These are phyloP conservation scores for Poeciliopsis occidentalis DNA, from an alignment of 2,113 vertebrate species.

Conservation along the genomic window DNA sequence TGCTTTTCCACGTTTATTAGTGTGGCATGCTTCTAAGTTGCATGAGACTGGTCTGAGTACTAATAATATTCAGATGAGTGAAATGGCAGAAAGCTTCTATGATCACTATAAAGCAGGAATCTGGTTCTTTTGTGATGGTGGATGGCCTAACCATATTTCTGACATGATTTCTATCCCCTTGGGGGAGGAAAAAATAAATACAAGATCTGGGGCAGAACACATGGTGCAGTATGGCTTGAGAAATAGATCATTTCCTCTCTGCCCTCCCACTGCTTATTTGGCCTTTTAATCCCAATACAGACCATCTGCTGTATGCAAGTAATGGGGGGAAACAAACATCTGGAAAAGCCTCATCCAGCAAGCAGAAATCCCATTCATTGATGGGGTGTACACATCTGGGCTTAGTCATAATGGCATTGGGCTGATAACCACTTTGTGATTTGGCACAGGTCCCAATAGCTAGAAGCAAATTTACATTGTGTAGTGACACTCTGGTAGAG, in stretches of 20 bases:
- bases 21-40: not conserved
- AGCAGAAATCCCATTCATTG: constrained; percentile 62
- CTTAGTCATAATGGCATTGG: constrained; percentile 36
- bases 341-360: constrained; percentile 56
- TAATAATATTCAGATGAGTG: constrained; percentile 19
- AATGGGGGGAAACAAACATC: constrained; percentile 68
- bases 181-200: constrained; percentile 19
- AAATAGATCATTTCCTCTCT: constrained; percentile 47
- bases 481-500: constrained; percentile 12
- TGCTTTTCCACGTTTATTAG: constrained; percentile 41
- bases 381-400: constrained; percentile 58
- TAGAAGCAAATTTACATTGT: constrained; percentile 37
- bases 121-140: constrained; percentile 24
- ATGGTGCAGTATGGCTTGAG: constrained; percentile 29
- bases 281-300: constrained; percentile 63
- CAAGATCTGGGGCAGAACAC: constrained; percentile 40
- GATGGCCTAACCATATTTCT: constrained; percentile 32
- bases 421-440: constrained; percentile 57
- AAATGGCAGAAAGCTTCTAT: not conserved
- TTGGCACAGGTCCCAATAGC: constrained; percentile 38
- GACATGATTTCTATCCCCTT: constrained; percentile 33
- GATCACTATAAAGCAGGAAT: constrained; percentile 19
- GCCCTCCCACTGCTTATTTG: constrained; percentile 49
- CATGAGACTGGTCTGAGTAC: constrained; percentile 23
- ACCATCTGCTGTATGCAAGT: constrained; percentile 63